Conservation (phyloP, 2,888 invertebrate species). For the Cyclophora albipunctata region DNA sequence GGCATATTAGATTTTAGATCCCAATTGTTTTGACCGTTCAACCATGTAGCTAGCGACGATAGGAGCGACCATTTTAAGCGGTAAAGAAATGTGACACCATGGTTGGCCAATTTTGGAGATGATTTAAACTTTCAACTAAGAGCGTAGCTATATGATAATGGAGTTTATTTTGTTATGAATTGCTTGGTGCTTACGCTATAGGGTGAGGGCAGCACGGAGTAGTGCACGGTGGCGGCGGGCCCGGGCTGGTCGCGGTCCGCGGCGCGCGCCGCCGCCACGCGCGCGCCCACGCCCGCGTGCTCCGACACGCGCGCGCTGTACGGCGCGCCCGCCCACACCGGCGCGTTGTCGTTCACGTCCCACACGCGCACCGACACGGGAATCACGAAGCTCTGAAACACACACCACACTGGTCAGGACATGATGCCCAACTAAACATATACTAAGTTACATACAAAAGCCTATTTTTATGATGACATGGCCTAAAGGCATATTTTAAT, state of each 20-base stretch:
- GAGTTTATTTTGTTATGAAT: no score
- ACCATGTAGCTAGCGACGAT: no score
- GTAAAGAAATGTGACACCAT: no score
- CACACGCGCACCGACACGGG: conserved; percentile 90
- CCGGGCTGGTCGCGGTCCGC: conserved; percentile 91
- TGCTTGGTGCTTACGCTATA: conserved; percentile 33
- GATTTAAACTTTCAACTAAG: no score
- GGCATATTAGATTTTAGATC: no score
- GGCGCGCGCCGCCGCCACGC: conserved; percentile 86
- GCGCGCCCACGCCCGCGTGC: conserved; percentile 81
- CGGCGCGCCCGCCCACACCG: conserved; percentile 86
- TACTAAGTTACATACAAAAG: no score
- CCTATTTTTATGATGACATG: no score
- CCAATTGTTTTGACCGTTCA: no score
- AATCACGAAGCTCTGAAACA: conserved; percentile 80
- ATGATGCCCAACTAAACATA: no score
- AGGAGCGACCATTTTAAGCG: no score
- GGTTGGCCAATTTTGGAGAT: no score
- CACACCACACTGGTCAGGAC: neutral
- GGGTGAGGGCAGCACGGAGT: conserved; percentile 86
- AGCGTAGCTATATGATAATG: no score
- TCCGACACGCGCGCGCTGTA: conserved; percentile 89
- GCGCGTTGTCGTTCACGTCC: conserved; percentile 94
- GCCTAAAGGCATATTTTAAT: neutral
- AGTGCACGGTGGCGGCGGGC: conserved; percentile 90